Base-by-base conservation (phyloP, 2,888 invertebrate genomes). In the Uropetala carovei region DNA sequence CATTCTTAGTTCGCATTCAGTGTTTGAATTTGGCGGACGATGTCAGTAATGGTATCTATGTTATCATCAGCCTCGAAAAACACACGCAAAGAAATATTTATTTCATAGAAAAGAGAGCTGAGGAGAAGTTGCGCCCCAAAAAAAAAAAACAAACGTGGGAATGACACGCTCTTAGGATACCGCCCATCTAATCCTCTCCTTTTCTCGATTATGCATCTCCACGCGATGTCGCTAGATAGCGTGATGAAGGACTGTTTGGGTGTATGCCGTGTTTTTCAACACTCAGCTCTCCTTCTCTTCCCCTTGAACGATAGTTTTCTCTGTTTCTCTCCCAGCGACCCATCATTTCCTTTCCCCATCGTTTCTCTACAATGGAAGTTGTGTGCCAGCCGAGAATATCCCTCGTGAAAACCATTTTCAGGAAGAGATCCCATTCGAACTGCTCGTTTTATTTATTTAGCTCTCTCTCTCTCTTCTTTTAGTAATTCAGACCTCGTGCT, bases 141-240 rank as follows among this genome's bases (percentile, higher is more conserved):
- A n/a, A n/a, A n/a, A n/a, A n/a, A n/a, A n/a, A n/a, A n/a, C n/a
- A n/a, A 86, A 86, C 86, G 86, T 86, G 86, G 86, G 86, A 86
- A 86, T 86, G 27, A 30, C 86, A 60, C 60, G 86, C 13, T 30
- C 59, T 18, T 30, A 11, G 60, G 27, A 86, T 59, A 30, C 60
- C 60, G 16, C 86, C 86, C 86, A 30, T n/a, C 16, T 43, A 18
- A 1, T 30, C 30, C 11, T 27, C 16, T 11, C 18, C 83, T 43
- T 9, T 64, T 13, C 60, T 16, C 4, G 11, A n/a, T 9, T 85
- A 22, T 22, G n/a, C 85, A 7, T 59, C 57, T 86, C 86, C 86
- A 86, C 86, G 86, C 86, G 86, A 86, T 86, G 86, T 22, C 86
- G 60, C 22, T 13, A 27, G 59, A 27, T 86, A 18, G 85, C 85